Conservation (phyloP, 2,888 invertebrate species). For the Heliconius aoede region DNA sequence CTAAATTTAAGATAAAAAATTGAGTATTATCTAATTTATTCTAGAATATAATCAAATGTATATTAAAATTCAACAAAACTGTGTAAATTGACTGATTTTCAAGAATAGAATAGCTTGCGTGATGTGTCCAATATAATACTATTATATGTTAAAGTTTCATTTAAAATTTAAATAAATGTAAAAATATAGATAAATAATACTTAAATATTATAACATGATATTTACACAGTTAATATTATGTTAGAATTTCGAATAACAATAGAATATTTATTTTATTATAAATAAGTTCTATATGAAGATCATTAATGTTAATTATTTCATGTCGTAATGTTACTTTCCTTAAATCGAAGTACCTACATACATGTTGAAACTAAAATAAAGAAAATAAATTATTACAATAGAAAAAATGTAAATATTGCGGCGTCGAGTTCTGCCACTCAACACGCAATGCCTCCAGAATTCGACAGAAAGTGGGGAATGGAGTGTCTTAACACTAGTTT, state of each 20-base stretch:
- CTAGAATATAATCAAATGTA: slow-evolving; percentile 1
- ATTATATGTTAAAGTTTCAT: neutral
- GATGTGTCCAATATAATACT: slow-evolving; percentile 11
- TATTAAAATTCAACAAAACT: slow-evolving; percentile 13
- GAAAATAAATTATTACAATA: neutral
- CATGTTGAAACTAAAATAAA: neutral
- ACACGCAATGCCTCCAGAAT: too few relatives aligned
- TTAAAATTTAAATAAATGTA: slow-evolving; percentile 7
- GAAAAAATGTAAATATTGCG: too few relatives aligned
- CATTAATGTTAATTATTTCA: too few relatives aligned
- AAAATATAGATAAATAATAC: neutral
- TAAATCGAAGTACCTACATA: neutral
- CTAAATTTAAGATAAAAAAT: neutral
- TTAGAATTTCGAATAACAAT: neutral
- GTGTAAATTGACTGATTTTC: slow-evolving; percentile 25
- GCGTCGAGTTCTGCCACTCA: too few relatives aligned
- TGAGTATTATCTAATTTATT: slow-evolving; percentile 2
- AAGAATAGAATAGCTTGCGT: slow-evolving; percentile 26
- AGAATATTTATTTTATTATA: neutral
- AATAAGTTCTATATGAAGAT: neutral
- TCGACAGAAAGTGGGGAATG: too few relatives aligned
- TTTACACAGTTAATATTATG: neutral
- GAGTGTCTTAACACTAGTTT: too few relatives aligned
- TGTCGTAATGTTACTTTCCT: too few relatives aligned
- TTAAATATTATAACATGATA: neutral